Percentiles rank a stretch among this genome's conserved stretches.
phyloP scores from a whole-genome alignment of 2,797 vertebrate species.

The Oceanodroma leucorhoa region DNA sequence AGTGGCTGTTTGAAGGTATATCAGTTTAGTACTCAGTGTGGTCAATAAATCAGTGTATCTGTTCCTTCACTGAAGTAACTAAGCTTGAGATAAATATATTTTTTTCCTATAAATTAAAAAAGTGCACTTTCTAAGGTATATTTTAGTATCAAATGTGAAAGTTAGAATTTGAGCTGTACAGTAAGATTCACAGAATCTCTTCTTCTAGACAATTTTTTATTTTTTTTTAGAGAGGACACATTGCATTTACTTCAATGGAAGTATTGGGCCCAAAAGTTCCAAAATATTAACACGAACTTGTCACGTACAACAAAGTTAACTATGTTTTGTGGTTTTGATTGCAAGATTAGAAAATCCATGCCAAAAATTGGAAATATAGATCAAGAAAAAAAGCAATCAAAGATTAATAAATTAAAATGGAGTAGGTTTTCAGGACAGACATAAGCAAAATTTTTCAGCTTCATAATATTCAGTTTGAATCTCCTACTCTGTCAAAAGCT shows the following conservation, averaged over 20 bases:
- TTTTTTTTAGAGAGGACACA: background rate
- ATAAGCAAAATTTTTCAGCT: background rate
- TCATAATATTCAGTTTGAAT: background rate
- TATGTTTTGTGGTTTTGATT: background rate
- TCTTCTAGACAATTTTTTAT: background rate
- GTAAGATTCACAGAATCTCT: background rate
- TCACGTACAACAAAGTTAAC: background rate
- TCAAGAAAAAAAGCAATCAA: background rate
- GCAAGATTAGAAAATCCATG: background rate
- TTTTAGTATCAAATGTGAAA: background rate
- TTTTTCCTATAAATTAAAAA: background rate
- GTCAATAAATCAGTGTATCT: background rate
- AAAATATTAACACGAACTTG: background rate
- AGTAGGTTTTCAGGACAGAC: background rate
- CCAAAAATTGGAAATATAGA: background rate
- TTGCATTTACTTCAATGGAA: background rate
- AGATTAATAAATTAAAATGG: background rate
- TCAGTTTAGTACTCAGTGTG: background rate
- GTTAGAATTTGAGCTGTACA: background rate
- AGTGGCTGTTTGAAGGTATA: background rate
- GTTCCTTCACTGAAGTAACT: background rate
- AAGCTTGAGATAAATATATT: background rate
- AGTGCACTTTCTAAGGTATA: background rate
- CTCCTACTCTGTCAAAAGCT: background rate
- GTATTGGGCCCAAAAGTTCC: background rate